Evolutionary conservation across 2,888 invertebrate genomes (phyloP).

Genomic region (Rhagonycha lutea): DNA sequence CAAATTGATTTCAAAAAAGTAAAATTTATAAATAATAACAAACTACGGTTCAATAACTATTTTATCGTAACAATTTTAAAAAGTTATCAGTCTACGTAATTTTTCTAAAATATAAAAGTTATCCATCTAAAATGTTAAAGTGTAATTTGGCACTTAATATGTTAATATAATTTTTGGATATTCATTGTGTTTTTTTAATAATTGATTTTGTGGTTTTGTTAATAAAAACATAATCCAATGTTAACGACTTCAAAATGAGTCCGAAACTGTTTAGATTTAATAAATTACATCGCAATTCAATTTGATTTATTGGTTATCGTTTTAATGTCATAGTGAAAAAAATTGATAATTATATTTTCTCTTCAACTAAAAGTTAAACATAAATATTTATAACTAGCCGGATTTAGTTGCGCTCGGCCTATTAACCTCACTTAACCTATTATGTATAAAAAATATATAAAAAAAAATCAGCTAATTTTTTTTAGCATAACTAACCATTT

Average conservation of each 20-base stretch:
- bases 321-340: background rate
- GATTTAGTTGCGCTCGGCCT: no score
- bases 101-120: background rate
- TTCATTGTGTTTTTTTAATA: no score
- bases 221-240: background rate
- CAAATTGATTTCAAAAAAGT: background rate
- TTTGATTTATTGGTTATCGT: background rate
- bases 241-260: background rate
- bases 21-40: background rate
- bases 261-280: background rate
- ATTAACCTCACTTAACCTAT: no score
- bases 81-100: background rate
- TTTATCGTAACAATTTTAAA: background rate
- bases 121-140: background rate
- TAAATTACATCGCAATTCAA: background rate
- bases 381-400: no score
- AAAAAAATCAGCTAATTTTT: no score
- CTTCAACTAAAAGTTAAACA: no score
- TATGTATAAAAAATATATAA: no score
- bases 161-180: no score
- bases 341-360: background rate
- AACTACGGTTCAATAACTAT: background rate
- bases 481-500: no score
- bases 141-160: background rate
- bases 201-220: no score